Percentiles rank a stretch among this genome's conserved stretches.
Evolutionary conservation across 2,888 invertebrate genomes (phyloP).

Genomic region (Aleiodes alternator): DNA sequence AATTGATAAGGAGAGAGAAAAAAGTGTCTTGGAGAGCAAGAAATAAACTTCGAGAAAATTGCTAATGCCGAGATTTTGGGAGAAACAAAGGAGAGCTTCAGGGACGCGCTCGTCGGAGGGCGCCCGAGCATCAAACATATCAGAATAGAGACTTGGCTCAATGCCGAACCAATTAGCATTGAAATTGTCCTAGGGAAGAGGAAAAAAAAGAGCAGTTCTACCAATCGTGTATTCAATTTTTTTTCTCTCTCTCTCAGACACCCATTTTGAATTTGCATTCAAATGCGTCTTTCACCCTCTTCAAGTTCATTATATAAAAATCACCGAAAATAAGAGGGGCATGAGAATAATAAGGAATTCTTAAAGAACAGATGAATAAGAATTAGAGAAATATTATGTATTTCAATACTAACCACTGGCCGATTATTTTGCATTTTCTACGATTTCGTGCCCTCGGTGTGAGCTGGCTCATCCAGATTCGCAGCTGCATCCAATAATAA

Average conservation of each 20-base stretch:
- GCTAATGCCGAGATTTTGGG: no score
- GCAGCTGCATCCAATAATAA: conserved; percentile 68
- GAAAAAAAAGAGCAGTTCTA: conserved; percentile 1
- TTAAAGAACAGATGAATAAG: background rate
- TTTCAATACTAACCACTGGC: conserved; percentile 72
- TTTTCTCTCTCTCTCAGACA: conserved; percentile 10
- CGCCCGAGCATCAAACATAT: background rate
- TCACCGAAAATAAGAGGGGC: background rate
- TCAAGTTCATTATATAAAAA: conserved; percentile 10
- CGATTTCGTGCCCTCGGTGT: conserved; percentile 70
- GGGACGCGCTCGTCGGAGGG: background rate
- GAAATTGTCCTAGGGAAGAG: conserved; percentile 29
- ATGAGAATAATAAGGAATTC: conserved; percentile 11
- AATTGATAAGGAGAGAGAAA: no score
- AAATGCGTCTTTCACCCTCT: conserved; percentile 1
- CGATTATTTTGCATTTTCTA: conserved; percentile 74
- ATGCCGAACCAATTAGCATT: conserved; percentile 40
- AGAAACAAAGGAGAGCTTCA: no score
- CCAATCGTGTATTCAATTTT: conserved; percentile 11
- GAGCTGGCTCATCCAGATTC: conserved; percentile 72
- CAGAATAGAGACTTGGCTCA: conserved; percentile 4
- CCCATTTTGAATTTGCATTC: conserved; percentile 22
- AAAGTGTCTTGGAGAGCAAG: no score
- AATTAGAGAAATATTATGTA: conserved; percentile 43
- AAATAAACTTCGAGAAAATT: no score